phyloP scores from a whole-genome alignment of 2,888 invertebrate species.

The Phlogophora meticulosa region DNA sequence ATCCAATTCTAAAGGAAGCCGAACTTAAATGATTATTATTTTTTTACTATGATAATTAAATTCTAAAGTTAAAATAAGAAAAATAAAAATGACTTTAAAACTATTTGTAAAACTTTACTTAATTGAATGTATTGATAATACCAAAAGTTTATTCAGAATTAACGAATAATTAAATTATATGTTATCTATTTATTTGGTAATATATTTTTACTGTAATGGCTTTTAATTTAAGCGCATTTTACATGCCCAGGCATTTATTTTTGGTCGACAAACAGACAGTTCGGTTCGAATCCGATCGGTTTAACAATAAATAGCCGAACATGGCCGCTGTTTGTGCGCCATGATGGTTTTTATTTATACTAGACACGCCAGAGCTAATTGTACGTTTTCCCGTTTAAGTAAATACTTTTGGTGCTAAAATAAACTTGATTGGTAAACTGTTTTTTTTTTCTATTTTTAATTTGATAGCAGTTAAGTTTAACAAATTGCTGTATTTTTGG shows the following conservation, averaged over 20 bases:
- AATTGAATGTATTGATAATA: constrained; percentile 38
- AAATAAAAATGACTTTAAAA: too few relatives aligned
- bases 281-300: constrained; percentile 47
- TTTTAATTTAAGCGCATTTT: constrained; percentile 53
- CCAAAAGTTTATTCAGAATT: constrained; percentile 34
- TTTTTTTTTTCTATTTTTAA: constrained; percentile 9
- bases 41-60: too few relatives aligned
- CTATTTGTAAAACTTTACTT: too few relatives aligned
- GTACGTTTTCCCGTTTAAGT: constrained; percentile 49
- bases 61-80: too few relatives aligned
- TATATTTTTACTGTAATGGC: constrained; percentile 31
- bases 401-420: constrained; percentile 40
- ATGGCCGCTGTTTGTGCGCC: constrained; percentile 50
- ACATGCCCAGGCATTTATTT: constrained; percentile 61
- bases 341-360: constrained; percentile 61
- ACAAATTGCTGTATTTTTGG: too few relatives aligned
- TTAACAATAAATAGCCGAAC: constrained; percentile 61
- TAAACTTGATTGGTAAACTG: constrained; percentile 35
- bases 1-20: too few relatives aligned
- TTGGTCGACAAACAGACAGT: constrained; percentile 64
- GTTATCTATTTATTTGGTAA: constrained; percentile 4
- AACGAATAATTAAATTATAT: constrained; percentile 11
- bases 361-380: constrained; percentile 54
- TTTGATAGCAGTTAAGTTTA: not conserved
- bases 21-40: too few relatives aligned